Percentiles rank a stretch among this genome's conserved stretches.
Evolutionary conservation across 1,140 invertebrate species (phyloP).

Genomic region (Pantala flavescens): DNA sequence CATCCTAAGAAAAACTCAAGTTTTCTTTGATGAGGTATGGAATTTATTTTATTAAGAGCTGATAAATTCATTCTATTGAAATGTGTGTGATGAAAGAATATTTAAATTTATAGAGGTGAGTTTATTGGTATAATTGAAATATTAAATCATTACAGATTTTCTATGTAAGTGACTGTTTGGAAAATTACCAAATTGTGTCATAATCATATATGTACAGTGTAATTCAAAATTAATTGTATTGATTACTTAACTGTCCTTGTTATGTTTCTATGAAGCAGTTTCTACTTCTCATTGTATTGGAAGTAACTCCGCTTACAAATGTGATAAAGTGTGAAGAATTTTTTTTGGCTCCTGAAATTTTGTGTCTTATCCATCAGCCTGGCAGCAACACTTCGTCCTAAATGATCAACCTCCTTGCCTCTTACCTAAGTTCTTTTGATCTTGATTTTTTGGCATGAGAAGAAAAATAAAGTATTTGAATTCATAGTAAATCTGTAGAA

Average conservation of each 20-base stretch:
- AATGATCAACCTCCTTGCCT: not conserved
- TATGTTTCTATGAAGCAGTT: too few species aligned
- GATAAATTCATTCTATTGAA: not conserved
- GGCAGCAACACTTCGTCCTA: not conserved
- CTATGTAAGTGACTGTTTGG: too few species aligned
- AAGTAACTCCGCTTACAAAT: too few species aligned
- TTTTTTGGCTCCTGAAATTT: not conserved
- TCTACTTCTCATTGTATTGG: too few species aligned
- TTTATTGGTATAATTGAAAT: not conserved
- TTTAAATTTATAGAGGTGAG: not conserved
- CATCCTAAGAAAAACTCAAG: conserved; percentile 91
- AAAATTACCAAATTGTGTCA: too few species aligned
- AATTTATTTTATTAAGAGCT: not conserved
- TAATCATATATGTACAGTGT: too few species aligned
- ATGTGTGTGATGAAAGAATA: not conserved
- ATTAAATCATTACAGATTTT: too few species aligned
- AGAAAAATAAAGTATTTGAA: not conserved
- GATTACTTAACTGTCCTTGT: too few species aligned
- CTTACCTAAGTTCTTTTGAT: not conserved
- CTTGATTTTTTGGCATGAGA: not conserved
- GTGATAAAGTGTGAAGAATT: not conserved
- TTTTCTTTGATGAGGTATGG: conserved; percentile 95
- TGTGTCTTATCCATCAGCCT: conserved; percentile 11
- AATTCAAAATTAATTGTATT: too few species aligned
- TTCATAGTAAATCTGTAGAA: not conserved